These are phyloP conservation scores for Sinocyclocheilus grahami DNA, from an alignment of 2,113 vertebrate genomes.

Conservation along the genomic window DNA sequence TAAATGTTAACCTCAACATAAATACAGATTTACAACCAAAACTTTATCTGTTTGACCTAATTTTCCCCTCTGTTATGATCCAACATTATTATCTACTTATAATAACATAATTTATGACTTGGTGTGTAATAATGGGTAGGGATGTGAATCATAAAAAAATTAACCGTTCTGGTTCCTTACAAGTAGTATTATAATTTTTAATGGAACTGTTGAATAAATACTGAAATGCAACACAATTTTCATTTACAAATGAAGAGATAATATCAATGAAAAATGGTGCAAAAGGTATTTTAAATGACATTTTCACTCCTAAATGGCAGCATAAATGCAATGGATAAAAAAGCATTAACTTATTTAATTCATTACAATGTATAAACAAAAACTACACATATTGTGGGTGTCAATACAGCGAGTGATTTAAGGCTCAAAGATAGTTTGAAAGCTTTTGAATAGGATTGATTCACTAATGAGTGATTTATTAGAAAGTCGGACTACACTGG, in stretches of 20 bases:
- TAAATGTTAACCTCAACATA: slow-evolving; percentile 79
- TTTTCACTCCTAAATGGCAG: no score
- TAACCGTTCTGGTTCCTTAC: neutral
- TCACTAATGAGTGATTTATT: neutral
- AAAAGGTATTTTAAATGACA: no score
- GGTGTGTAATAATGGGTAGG: neutral
- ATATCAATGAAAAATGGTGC: no score
- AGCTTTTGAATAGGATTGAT: no score
- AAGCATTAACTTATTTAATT: neutral
- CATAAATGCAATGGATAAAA: neutral
- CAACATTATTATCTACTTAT: neutral
- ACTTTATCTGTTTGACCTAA: neutral
- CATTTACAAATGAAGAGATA: no score
- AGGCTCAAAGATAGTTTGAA: no score
- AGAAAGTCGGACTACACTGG: neutral
- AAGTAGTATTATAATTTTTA: neutral
- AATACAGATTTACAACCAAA: slow-evolving; percentile 71
- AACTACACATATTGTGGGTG: neutral
- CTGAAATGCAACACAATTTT: no score
- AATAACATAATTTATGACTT: neutral
- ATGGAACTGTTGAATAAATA: neutral
- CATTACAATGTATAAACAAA: neutral
- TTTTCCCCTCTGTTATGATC: neutral
- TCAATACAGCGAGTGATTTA: neutral
- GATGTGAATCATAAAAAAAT: neutral